Base-by-base conservation (phyloP, 1,140 invertebrate species). In the Adelges cooleyi region DNA sequence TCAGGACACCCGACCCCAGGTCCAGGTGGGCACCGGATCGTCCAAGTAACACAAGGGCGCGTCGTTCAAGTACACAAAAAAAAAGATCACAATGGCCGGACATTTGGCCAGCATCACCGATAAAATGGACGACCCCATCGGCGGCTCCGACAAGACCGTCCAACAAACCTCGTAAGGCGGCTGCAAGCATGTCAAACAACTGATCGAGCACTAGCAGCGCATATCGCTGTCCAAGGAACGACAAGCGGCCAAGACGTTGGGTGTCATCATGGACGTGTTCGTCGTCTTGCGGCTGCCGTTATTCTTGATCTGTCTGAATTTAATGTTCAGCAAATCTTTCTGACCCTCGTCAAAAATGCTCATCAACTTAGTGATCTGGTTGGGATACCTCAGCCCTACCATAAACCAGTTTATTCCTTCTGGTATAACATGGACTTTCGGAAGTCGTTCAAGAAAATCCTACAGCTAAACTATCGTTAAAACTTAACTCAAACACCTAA, bases 341-440 rank as follows among this genome's bases (percentile, higher is more conserved):
- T 72, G 72, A 44, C 71, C 72, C 44, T 85, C 88, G 13, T 89
- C 86, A 6, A 81, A 84, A 42, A 84, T 85, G 71, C 77, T 92
- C 62, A 85, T 87, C 44, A 90, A 92, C 74, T 90, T 93, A 72
- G 90, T 93, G 69, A 93, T 90, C 27, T 99, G 95, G 95, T 81
- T 98, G 40, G 95, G 95, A 22, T 99, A 98, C 75, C 84, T 96
- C 66, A 98, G 98, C 77, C 96, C 92, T 22, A 90, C 90, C n/a
- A 80, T 97, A 11, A 98, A 98, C 77, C 95, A 95, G 11, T 82
- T 97, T 69, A 97, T 98, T 69, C 98, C 76, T 96, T 92, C 1
- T 95, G 96, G 73, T 98, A 96, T 75, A 97, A 98, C 77, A 81
- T 95, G 73, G 95, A 98, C 73, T 98, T 97, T 75, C 81, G 94